phyloP scores from a whole-genome alignment of 1,140 invertebrate genomes.

The Lepidotrigona ventralis region DNA sequence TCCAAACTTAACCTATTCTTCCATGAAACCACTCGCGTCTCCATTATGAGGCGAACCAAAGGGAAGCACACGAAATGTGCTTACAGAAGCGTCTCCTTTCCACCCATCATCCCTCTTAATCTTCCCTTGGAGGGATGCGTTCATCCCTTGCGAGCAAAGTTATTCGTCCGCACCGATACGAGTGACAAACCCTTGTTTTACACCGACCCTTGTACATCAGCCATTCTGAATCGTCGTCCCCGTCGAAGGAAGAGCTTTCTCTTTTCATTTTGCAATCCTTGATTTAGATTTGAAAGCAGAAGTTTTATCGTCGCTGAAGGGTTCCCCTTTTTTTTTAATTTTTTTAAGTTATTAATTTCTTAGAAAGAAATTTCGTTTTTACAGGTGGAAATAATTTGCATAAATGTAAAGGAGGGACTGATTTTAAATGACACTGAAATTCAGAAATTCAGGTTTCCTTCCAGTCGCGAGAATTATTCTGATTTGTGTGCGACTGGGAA shows the following conservation, averaged over 20 bases:
- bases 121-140: constrained; percentile 26
- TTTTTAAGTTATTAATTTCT: neutral
- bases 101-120: constrained; percentile 63
- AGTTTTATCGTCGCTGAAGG: neutral
- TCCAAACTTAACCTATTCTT: constrained; percentile 1
- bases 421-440: no score
- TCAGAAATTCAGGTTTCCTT: no score
- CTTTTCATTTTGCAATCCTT: neutral
- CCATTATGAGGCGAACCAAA: neutral
- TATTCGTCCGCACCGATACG: constrained; percentile 44
- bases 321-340: neutral
- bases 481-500: no score
- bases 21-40: neutral
- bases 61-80: constrained; percentile 14
- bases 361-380: no score
- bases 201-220: neutral
- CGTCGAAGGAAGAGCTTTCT: neutral
- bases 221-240: no score
- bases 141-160: constrained; percentile 28
- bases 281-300: neutral
- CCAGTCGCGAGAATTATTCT: no score
- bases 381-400: no score
- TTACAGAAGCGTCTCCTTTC: constrained; percentile 40
- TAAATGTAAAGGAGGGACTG: no score
- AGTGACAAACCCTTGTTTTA: constrained; percentile 3